phyloP scores from a whole-genome alignment of 2,113 vertebrate species.

The Equus przewalskii region DNA sequence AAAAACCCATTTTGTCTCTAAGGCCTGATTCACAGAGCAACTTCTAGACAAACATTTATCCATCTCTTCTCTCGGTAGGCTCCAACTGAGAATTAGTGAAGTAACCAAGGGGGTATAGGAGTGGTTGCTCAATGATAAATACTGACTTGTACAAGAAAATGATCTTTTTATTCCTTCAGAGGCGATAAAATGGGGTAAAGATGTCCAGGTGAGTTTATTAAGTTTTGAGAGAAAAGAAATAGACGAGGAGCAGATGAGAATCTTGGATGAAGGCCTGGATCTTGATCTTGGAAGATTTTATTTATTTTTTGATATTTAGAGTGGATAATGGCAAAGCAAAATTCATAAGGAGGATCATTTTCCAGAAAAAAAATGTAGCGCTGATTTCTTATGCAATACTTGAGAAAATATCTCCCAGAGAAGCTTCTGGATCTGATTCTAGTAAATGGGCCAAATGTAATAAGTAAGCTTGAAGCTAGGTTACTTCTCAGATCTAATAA shows the following conservation, averaged over 20 bases:
- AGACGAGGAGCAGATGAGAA: constrained; percentile 76
- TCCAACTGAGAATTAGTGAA: background rate
- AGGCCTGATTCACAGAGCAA: background rate
- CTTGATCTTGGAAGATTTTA: constrained; percentile 71
- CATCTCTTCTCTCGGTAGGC: background rate
- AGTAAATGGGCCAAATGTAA: constrained; percentile 46
- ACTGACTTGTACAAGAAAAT: background rate
- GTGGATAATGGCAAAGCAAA: constrained; percentile 72
- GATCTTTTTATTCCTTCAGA: constrained; percentile 46
- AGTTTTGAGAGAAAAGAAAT: constrained; percentile 65
- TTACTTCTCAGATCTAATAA: constrained; percentile 4
- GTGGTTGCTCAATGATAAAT: background rate
- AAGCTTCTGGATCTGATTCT: constrained; percentile 69
- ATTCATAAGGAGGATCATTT: constrained; percentile 71
- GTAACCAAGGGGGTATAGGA: background rate
- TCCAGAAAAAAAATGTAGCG: constrained; percentile 57
- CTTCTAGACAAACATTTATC: background rate
- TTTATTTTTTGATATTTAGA: constrained; percentile 79
- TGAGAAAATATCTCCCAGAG: constrained; percentile 68
- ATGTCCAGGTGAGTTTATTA: constrained; percentile 78
- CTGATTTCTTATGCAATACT: constrained; percentile 67
- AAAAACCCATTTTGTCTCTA: background rate
- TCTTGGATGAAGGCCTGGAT: constrained; percentile 76
- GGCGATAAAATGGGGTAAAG: constrained; percentile 34
- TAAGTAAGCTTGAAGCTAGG: constrained; percentile 40